A percentile compares a stretch with the other conserved stretches of the same genome.
These are phyloP conservation scores for Brachionus sp. DNA, from an alignment of 1,140 invertebrate species.

Conservation along the genomic window DNA sequence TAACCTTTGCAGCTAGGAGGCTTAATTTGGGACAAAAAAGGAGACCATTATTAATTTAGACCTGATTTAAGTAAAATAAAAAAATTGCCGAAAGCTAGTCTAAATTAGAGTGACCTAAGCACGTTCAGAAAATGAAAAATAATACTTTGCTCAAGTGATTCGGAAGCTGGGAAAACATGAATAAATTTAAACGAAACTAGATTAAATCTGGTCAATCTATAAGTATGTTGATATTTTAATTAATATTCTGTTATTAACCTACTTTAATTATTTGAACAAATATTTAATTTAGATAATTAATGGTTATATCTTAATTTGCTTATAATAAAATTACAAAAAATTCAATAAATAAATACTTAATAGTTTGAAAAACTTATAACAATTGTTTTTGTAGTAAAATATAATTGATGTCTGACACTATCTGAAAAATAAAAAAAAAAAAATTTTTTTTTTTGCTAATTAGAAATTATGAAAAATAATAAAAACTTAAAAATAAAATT, in stretches of 20 bases:
- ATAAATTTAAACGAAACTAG: background rate
- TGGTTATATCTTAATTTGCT: background rate
- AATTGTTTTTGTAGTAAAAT: too few species aligned
- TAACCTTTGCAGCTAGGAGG: background rate
- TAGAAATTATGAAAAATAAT: too few species aligned
- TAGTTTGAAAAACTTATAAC: too few species aligned
- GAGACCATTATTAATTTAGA: background rate
- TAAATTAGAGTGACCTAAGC: background rate
- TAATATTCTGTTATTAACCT: constrained; percentile 4
- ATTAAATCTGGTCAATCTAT: background rate
- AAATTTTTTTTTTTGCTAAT: too few species aligned
- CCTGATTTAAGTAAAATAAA: background rate
- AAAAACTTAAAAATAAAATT: too few species aligned
- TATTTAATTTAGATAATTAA: background rate
- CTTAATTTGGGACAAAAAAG: background rate
- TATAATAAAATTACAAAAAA: background rate
- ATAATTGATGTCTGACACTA: too few species aligned
- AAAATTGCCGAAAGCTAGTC: background rate
- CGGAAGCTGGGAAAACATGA: constrained; percentile 19
- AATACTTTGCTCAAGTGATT: background rate
- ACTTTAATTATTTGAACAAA: background rate
- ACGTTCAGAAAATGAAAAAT: background rate
- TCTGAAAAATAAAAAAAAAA: too few species aligned
- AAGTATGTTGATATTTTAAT: background rate
- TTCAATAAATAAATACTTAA: too few species aligned